Evolutionary conservation across 2,888 invertebrate species (phyloP).

Genomic region (Melitaea athalia): DNA sequence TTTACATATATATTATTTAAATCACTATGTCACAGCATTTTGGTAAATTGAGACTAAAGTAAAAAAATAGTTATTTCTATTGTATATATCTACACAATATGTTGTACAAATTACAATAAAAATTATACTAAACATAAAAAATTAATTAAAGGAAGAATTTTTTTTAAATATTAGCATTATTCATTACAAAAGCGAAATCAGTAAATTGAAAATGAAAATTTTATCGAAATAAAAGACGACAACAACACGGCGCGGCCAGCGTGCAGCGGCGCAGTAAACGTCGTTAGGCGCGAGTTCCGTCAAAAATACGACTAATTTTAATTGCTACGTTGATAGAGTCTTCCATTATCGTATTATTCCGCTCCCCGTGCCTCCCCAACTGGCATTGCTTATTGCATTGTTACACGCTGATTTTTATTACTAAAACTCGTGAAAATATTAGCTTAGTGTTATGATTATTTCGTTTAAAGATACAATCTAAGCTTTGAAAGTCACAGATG

Average conservation of each 20-base stretch:
- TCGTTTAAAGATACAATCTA: background rate
- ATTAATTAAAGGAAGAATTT: too few relatives aligned
- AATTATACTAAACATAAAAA: too few relatives aligned
- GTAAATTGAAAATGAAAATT: background rate
- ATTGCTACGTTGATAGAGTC: conserved; percentile 52
- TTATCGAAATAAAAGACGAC: conserved; percentile 8
- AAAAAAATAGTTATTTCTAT: too few relatives aligned
- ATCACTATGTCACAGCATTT: too few relatives aligned
- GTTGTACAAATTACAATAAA: too few relatives aligned
- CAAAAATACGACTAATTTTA: conserved; percentile 74
- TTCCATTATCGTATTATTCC: conserved; percentile 51
- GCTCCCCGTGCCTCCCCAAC: conserved; percentile 38
- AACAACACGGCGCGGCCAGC: conserved; percentile 24
- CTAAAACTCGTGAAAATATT: background rate
- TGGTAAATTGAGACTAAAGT: too few relatives aligned
- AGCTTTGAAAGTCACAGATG: too few relatives aligned
- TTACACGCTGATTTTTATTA: conserved; percentile 24
- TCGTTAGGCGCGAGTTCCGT: conserved; percentile 56
- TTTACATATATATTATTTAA: too few relatives aligned
- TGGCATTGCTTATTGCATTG: conserved; percentile 25
- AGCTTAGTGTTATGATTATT: background rate
- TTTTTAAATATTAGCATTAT: conserved; percentile 5
- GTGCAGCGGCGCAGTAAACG: conserved; percentile 54
- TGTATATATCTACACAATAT: too few relatives aligned
- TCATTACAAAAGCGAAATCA: background rate